These are phyloP conservation scores for Callithrix jacchus DNA, from an alignment of 2,113 vertebrate genomes.

Conservation along the genomic window DNA sequence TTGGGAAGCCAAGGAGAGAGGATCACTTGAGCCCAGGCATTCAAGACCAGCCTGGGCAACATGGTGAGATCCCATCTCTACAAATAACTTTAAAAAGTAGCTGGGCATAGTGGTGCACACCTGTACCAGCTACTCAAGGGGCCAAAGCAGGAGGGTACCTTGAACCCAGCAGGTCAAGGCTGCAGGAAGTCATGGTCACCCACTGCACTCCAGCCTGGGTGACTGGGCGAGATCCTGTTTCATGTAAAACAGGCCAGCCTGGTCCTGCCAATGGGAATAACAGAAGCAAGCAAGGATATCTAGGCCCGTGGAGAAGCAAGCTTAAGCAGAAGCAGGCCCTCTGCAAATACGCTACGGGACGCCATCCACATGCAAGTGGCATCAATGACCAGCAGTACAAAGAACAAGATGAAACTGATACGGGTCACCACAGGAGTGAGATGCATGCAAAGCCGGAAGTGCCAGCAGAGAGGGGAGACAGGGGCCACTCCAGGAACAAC, in stretches of 20 bases:
- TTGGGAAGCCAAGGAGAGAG: neutral
- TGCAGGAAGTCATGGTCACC: neutral
- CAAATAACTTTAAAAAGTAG: too few relatives aligned
- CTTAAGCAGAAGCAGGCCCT: neutral
- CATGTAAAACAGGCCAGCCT: neutral
- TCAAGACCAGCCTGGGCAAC: too few relatives aligned
- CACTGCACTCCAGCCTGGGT: too few relatives aligned
- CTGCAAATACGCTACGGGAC: neutral
- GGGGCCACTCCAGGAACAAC: neutral
- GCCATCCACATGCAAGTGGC: neutral
- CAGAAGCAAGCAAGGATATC: neutral
- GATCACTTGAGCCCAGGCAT: neutral
- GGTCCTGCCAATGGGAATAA: neutral
- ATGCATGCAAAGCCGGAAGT: neutral
- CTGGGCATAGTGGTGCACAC: too few relatives aligned
- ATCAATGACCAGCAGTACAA: neutral
- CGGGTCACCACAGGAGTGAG: fast-evolving
- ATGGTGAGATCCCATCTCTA: too few relatives aligned
- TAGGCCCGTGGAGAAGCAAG: neutral
- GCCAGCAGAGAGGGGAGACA: neutral
- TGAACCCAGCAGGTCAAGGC: neutral
- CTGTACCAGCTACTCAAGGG: too few relatives aligned
- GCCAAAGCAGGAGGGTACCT: too few relatives aligned
- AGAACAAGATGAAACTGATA: neutral
- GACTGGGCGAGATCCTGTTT: too few relatives aligned